Base-by-base conservation (phyloP, 23 tunicate genomes). In the Ciona savignyi region DNA sequence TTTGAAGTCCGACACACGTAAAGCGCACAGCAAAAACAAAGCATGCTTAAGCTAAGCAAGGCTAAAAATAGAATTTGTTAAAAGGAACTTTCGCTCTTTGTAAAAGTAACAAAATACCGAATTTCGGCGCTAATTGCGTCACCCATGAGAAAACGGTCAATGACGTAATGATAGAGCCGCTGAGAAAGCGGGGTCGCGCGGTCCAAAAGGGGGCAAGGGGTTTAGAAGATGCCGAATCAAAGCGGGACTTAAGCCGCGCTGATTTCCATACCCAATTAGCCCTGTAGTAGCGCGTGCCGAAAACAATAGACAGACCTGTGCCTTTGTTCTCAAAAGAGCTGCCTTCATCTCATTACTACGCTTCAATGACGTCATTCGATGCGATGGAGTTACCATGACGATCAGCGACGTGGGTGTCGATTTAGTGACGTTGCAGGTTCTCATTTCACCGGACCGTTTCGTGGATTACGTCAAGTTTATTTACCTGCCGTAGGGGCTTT, bases 201-300 rank as follows among this genome's bases (percentile, higher is more conserved):
- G 56, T 9, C 56, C 56, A 42, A 15, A n/a, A 15, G 56, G 56
- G 56, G 56, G 11, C 56, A 42, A 15, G 56, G 56, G 56, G 56
- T 9, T 9, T 6, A 42, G 56, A 42, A 15, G 9, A 42, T 15
- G 56, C 56, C 11, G 56, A 42, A 42, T 42, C 56, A 42, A 42
- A 42, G 56, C 56, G 56, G 56, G 56, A 42, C 56, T 42, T 42
- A 42, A 42, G 56, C 56, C 56, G 56, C 56, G 15, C 56, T 42
- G 56, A 42, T 42, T 42, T 42, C 56, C 15, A 42, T 42, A 42
- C 56, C 56, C 56, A 42, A 42, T 42, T 42, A 42, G 56, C 56
- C 56, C 15, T 42, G 15, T 42, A 42, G 56, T 42, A 42, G 56
- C 56, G 56, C 56, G 56, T 42, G 56, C 56, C 56, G 56, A 42